Evolutionary conservation across 1,140 invertebrate species (phyloP), one percentile per base, ranked within the genome.

Genomic region (Leptinotarsa texana): DNA sequence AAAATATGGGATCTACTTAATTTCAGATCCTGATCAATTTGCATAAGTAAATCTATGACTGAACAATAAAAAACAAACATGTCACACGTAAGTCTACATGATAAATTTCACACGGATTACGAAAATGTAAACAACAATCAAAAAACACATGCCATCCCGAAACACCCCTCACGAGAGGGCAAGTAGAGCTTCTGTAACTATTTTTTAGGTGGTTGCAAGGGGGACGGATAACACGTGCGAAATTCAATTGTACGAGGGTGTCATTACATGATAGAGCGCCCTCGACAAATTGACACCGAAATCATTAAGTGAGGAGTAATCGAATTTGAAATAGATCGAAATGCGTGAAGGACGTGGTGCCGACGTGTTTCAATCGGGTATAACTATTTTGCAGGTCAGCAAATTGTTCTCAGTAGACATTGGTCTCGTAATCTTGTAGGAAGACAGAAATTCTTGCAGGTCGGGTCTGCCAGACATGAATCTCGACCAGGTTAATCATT

Each of bases 191-290:
- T n/a, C 11, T 18, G 69, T 70, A 70, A 22, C 69, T 51, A 61
- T 70, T 70, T 70, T 70, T 70, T 70, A 57, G 69, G 69, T 70
- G 17, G 49, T 24, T 65, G 63, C n/a, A n/a, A 68, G 33, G 69
- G 65, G 69, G 69, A 18, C 22, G 47, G 49, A 51, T 57, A 70
- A 70, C 77, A 80, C 77, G 80, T 78, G 77, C 49, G 57, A 79
- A 78, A 81, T 80, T 81, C 79, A 81, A 81, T 81, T 81, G 80
- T 81, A 74, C 74, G 74, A 77, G 80, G 80, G 80, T 78, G 76
- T 81, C 79, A 78, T 81, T 81, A 81, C 74, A 76, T 21, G 75
- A 69, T 69, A 70, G 18, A 61, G 11, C 18, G 48, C 47, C 69
- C 69, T 48, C 49, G 1, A 70, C 69, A 70, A 70, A 70, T 70